Evolutionary conservation across 2,113 vertebrate genomes (phyloP).

Genomic region (Rhagologus leucostigma): DNA sequence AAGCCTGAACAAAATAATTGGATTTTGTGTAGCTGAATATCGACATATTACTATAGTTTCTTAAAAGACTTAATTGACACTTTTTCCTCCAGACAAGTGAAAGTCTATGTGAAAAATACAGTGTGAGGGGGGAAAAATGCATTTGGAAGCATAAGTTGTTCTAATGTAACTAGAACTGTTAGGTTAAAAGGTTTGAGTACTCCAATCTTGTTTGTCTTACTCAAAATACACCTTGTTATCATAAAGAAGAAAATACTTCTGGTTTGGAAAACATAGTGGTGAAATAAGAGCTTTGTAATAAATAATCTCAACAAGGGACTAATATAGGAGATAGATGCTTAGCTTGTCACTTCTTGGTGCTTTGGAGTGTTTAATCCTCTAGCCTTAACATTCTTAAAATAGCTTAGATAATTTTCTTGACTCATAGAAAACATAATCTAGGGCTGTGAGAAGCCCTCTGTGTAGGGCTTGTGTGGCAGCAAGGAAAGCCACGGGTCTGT

Average conservation of each 20-base stretch:
- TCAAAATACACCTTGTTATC: background rate
- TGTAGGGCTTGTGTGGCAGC: background rate
- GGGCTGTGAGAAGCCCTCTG: background rate
- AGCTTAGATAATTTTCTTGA: background rate
- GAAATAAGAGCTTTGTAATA: background rate
- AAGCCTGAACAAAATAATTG: background rate
- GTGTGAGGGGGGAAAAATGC: background rate
- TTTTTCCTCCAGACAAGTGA: background rate
- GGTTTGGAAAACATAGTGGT: background rate
- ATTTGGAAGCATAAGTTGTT: background rate
- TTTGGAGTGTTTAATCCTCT: background rate
- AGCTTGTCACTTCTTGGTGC: background rate
- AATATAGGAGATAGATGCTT: background rate
- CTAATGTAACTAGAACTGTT: background rate
- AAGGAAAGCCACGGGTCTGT: background rate
- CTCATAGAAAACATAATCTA: background rate
- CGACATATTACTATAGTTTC: background rate
- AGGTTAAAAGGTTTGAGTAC: background rate
- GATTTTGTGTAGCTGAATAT: background rate
- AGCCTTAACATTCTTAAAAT: slow-evolving; percentile 26
- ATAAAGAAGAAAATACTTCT: background rate
- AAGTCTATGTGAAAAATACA: background rate
- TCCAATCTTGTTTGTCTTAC: background rate
- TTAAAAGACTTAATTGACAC: background rate
- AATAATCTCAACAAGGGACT: background rate